Evolutionary conservation across 2,888 invertebrate genomes (phyloP), one percentile per base, ranked within the genome.

Genomic region (Euzophera pinguis): DNA sequence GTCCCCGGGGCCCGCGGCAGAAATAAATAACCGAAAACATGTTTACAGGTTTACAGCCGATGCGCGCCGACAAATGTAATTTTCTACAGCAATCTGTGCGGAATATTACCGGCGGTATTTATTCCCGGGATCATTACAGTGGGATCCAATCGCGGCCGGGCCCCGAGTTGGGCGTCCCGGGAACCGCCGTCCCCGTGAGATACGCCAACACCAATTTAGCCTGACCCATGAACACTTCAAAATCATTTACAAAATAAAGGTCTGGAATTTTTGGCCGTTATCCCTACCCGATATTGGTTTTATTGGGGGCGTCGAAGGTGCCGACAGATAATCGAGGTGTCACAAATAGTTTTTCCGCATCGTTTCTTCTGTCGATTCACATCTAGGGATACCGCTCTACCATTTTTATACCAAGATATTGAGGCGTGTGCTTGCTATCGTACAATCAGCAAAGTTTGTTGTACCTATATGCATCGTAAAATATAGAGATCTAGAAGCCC

Each of bases 271-370:
- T 41, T 57, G 65, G 53, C 55, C 48, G 52, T 54, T 59, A 53
- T 75, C 77, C 78, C 78, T 78, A 80, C 76, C 76, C 71, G 76
- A 81, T 84, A 81, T 81, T 73, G 80, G 69, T 73, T 75, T 81
- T 81, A 83, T 84, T 80, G 82, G 71, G 67, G 71, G 70, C 73
- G 74, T 67, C 63, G 61, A 58, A 69, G 69, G 65, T 70, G 68
- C 65, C 66, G 71, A 64, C 70, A 61, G 58, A 66, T 67, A 71
- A 73, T 72, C 71, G 78, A 78, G 76, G 81, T 78, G 81, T 73
- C 78, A 71, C 78, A 71, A 78, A 79, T 81, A 82, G 81, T 81
- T 81, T 78, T 75, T 73, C 71, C 70, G 73, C 70, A 73, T 77
- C 74, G 75, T 75, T 81, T 75, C 63, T 47, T 60, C 63, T 60